These are phyloP conservation scores for Spea multiplicata DNA, from an alignment of 2,113 vertebrate genomes.

Conservation along the genomic window DNA sequence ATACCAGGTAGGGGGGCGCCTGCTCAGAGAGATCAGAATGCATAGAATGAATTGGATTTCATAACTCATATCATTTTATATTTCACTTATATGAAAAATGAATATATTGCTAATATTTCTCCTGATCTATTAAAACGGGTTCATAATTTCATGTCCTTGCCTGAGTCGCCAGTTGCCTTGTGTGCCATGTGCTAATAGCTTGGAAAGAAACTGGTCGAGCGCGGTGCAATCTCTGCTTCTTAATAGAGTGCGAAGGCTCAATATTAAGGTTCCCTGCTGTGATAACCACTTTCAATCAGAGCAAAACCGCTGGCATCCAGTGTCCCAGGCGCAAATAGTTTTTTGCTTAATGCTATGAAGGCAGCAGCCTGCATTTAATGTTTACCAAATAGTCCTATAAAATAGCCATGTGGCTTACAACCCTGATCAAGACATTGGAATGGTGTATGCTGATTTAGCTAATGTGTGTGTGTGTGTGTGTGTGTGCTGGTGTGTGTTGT, in stretches of 20 bases:
- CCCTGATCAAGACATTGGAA: background rate
- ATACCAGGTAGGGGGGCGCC: no score
- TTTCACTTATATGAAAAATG: no score
- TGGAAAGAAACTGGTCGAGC: background rate
- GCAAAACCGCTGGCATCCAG: background rate
- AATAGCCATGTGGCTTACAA: no score
- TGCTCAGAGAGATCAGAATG: no score
- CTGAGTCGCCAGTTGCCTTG: background rate
- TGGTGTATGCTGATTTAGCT: no score
- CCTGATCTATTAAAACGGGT: no score
- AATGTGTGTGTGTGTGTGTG: no score
- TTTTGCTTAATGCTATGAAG: conserved; percentile 18
- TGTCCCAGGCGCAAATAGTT: background rate
- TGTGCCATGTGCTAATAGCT: background rate
- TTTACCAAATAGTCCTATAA: conserved; percentile 17
- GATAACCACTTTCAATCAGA: conserved; percentile 29
- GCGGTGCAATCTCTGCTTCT: background rate
- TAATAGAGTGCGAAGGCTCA: background rate
- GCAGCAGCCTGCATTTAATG: conserved; percentile 5
- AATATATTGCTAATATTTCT: no score
- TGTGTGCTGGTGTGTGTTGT: no score
- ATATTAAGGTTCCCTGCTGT: conserved; percentile 19
- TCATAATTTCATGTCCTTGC: background rate
- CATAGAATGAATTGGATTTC: no score
- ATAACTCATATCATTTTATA: no score